Percentiles rank a stretch among this genome's conserved stretches.
Evolutionary conservation across 2,888 invertebrate genomes (phyloP).

Genomic region (Phragmatobia fuliginosa): DNA sequence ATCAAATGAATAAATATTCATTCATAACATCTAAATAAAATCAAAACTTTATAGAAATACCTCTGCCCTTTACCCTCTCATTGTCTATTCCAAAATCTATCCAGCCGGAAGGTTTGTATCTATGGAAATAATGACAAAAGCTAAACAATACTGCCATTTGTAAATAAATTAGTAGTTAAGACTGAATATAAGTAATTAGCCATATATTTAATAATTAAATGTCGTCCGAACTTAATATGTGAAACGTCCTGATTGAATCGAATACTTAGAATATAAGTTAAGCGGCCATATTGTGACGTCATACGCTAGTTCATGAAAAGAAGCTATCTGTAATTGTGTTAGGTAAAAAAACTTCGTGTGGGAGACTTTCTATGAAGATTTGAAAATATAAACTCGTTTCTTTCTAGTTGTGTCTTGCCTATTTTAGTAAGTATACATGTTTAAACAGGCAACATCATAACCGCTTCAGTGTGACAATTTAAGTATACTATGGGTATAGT

Average conservation of each 20-base stretch:
- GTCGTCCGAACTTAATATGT: slow-evolving; percentile 71
- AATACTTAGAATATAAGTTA: slow-evolving; percentile 58
- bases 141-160: slow-evolving; percentile 82
- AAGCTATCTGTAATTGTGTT: not conserved
- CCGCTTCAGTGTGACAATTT: too few relatives aligned
- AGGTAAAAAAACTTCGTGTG: not conserved
- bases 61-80: slow-evolving; percentile 20
- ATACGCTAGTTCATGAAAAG: not conserved
- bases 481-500: not conserved
- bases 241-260: slow-evolving; percentile 78
- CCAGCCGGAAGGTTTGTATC: slow-evolving; percentile 38
- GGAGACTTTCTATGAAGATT: not conserved
- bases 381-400: not conserved
- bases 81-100: slow-evolving; percentile 27
- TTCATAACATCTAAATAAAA: not conserved
- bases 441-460: too few relatives aligned
- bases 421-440: too few relatives aligned
- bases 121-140: slow-evolving; percentile 63
- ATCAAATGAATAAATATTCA: not conserved
- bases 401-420: not conserved
- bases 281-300: slow-evolving; percentile 12
- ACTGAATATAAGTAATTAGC: slow-evolving; percentile 56
- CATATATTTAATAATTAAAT: slow-evolving; percentile 23
- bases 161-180: slow-evolving; percentile 74
- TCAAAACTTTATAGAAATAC: not conserved